phyloP scores from a whole-genome alignment of 2,888 invertebrate genomes.

The Lochmaea crataegi region DNA sequence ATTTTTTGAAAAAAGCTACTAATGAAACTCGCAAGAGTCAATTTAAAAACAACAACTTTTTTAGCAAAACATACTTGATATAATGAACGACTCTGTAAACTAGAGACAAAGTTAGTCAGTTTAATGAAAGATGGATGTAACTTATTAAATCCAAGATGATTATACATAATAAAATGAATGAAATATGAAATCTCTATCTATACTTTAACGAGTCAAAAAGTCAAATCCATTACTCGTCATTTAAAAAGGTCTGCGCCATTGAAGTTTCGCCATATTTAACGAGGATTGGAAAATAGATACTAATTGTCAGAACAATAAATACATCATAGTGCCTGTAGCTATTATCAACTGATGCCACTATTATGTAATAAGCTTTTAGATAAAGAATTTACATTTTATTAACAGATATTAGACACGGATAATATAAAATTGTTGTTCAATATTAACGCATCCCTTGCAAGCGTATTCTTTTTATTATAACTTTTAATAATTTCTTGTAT shows the following conservation, averaged over 20 bases:
- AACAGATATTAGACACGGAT: neutral
- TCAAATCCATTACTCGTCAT: constrained; percentile 6
- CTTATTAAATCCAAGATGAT: neutral
- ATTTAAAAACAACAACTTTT: too few species aligned
- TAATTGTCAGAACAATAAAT: constrained; percentile 20
- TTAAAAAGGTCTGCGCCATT: neutral
- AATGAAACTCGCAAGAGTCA: too few species aligned
- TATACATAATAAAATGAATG: neutral
- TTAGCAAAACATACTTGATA: neutral
- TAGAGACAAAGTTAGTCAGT: too few species aligned
- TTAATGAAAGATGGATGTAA: neutral
- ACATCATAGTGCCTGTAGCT: neutral
- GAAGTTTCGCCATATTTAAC: neutral
- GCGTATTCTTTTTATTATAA: too few species aligned
- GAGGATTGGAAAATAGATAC: neutral
- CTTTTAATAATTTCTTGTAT: too few species aligned
- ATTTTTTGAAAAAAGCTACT: too few species aligned
- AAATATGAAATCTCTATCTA: neutral
- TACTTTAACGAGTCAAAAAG: neutral
- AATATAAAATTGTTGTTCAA: neutral
- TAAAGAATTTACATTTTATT: neutral
- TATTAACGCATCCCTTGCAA: neutral
- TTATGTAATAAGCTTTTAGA: neutral
- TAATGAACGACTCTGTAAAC: too few species aligned
- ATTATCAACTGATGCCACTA: neutral